A percentile compares a stretch with the other conserved stretches of the same genome.
These are phyloP conservation scores for Circaetus cinerascens DNA, from an alignment of 2,113 vertebrate species.

Conservation along the genomic window DNA sequence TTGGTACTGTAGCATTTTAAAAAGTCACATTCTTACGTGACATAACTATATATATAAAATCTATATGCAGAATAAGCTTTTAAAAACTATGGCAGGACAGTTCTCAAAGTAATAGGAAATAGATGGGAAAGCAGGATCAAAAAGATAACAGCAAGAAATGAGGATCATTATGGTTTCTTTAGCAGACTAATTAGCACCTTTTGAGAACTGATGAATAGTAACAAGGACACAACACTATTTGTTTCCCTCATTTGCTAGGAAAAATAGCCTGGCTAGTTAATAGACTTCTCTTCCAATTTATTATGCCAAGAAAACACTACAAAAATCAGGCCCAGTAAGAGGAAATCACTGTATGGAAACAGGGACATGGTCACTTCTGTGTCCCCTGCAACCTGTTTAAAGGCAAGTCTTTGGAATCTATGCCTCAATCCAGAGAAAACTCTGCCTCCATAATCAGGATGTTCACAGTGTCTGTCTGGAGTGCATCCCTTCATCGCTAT, in stretches of 20 bases:
- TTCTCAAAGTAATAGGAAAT: not conserved
- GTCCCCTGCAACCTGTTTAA: not conserved
- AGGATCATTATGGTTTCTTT: not conserved
- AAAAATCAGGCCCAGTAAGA: not conserved
- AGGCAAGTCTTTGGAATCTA: not conserved
- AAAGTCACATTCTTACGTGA: not conserved
- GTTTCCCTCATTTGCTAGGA: not conserved
- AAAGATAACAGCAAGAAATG: not conserved
- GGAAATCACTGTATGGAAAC: not conserved
- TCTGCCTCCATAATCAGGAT: not conserved
- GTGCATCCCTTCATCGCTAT: not conserved
- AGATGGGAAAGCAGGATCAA: not conserved
- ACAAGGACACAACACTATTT: not conserved
- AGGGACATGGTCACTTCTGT: not conserved
- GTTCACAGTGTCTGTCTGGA: not conserved
- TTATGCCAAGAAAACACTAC: not conserved
- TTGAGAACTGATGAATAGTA: not conserved
- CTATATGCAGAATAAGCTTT: not conserved
- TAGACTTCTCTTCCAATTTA: not conserved
- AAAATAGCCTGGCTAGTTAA: not conserved
- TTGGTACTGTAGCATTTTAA: not conserved
- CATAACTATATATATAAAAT: not conserved
- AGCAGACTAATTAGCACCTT: conserved; percentile 9
- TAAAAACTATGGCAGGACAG: not conserved
- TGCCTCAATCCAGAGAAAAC: not conserved